Percentiles rank a stretch among this genome's conserved stretches.
Conservation (phyloP, 2,797 vertebrate genomes). For the Paguma larvata region DNA sequence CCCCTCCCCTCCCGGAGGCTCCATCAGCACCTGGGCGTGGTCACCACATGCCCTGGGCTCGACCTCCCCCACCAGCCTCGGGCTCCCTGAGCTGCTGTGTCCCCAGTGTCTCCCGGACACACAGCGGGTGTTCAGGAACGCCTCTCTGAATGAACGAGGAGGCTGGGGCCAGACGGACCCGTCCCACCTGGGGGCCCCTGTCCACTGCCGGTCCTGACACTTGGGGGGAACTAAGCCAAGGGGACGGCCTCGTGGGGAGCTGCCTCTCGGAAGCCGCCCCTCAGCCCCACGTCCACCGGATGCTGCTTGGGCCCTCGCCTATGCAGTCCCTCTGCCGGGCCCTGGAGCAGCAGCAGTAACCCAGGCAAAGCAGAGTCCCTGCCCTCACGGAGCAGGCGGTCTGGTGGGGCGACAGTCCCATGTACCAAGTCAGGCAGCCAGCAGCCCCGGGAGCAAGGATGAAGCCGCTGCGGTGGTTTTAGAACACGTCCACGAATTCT, state of each 20-base stretch:
- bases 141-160: fast-evolving
- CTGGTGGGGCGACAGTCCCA: fast-evolving
- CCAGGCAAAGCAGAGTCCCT: neutral
- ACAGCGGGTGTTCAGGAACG: fast-evolving
- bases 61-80: neutral
- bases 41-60: neutral
- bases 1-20: fast-evolving
- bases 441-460: neutral
- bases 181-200: neutral
- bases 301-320: no score
- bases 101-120: neutral
- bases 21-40: neutral
- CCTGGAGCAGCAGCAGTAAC: neutral
- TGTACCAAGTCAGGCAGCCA: fast-evolving
- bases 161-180: neutral
- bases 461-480: neutral
- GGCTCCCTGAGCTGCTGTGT: neutral
- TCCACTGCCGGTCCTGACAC: neutral
- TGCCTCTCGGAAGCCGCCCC: fast-evolving
- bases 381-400: fast-evolving
- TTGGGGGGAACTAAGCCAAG: neutral
- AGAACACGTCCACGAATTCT: neutral
- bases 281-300: fast-evolving
- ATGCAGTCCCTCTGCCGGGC: neutral
- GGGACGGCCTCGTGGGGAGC: neutral